A percentile compares a stretch with the other conserved stretches of the same genome.
phyloP scores from a whole-genome alignment of 2,113 vertebrate genomes.

The Galeopterus variegatus region DNA sequence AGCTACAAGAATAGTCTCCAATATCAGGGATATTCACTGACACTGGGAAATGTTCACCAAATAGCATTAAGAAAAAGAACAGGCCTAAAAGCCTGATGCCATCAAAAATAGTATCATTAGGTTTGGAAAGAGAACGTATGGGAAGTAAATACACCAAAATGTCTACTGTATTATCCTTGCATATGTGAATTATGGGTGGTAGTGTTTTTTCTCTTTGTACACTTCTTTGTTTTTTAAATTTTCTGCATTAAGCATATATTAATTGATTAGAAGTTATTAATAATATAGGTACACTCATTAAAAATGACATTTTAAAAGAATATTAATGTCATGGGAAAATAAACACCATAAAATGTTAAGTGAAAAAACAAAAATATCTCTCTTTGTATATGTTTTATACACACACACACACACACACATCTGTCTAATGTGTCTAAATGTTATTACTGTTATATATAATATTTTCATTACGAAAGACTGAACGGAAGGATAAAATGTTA shows the following conservation, averaged over 20 bases:
- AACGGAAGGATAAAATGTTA: slow-evolving; percentile 22
- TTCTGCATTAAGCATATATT: not conserved
- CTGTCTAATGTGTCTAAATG: not conserved
- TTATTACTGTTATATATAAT: not conserved
- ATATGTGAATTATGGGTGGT: not conserved
- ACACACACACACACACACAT: no score
- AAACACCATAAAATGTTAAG: not conserved
- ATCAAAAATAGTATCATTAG: not conserved
- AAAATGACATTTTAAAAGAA: not conserved
- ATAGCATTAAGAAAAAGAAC: not conserved
- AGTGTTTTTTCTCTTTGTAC: not conserved
- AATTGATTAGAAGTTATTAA: not conserved
- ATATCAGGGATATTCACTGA: not conserved
- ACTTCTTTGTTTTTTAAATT: not conserved
- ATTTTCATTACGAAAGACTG: not conserved
- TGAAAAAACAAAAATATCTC: not conserved
- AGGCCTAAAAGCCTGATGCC: not conserved
- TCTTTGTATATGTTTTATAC: not conserved
- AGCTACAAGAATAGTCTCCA: not conserved
- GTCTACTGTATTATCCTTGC: not conserved
- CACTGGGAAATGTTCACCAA: no score
- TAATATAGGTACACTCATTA: not conserved
- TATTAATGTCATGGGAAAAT: not conserved
- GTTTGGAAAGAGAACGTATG: not conserved
- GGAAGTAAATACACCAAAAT: not conserved